Percentiles rank a stretch among this genome's conserved stretches.
Evolutionary conservation across 1,140 invertebrate species (phyloP).

Genomic region (Drosophila parvula): DNA sequence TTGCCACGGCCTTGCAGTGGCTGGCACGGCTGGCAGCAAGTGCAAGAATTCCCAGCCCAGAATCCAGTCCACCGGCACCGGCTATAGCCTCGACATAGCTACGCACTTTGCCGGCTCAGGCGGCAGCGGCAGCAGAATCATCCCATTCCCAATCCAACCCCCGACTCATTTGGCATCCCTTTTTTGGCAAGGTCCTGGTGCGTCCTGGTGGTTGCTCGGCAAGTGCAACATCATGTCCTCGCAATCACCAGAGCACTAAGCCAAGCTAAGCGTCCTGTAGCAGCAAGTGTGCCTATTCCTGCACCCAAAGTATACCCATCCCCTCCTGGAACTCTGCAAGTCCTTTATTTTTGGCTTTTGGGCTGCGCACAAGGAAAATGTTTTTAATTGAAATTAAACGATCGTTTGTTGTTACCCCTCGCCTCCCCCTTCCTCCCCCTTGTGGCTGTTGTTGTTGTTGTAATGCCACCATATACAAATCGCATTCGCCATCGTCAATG

Average conservation of each 20-base stretch:
- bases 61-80: slow-evolving; percentile 36
- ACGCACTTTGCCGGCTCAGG: slow-evolving; percentile 70
- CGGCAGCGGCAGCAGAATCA: slow-evolving; percentile 1
- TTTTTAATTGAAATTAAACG: slow-evolving; percentile 84
- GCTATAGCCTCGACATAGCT: slow-evolving; percentile 67
- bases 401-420: slow-evolving; percentile 77
- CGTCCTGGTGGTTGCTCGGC: slow-evolving; percentile 69
- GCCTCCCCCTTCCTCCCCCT: not conserved
- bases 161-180: slow-evolving; percentile 51
- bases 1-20: slow-evolving; percentile 79
- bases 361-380: slow-evolving; percentile 61
- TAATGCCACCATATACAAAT: slow-evolving; percentile 82
- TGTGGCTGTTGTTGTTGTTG: slow-evolving; percentile 52
- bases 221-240: slow-evolving; percentile 83
- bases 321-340: not conserved
- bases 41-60: slow-evolving; percentile 83
- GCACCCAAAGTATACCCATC: slow-evolving; percentile 32
- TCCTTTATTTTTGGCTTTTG: slow-evolving; percentile 77
- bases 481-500: slow-evolving; percentile 69
- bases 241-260: slow-evolving; percentile 74
- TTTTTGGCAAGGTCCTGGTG: slow-evolving; percentile 50
- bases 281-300: slow-evolving; percentile 83
- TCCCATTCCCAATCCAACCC: slow-evolving; percentile 17
- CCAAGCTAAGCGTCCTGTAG: slow-evolving; percentile 73
- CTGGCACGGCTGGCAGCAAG: slow-evolving; percentile 68